Percentiles rank a stretch among this genome's conserved stretches.
Evolutionary conservation across 1,140 invertebrate species (phyloP).

Genomic region (Ceratitis capitata): DNA sequence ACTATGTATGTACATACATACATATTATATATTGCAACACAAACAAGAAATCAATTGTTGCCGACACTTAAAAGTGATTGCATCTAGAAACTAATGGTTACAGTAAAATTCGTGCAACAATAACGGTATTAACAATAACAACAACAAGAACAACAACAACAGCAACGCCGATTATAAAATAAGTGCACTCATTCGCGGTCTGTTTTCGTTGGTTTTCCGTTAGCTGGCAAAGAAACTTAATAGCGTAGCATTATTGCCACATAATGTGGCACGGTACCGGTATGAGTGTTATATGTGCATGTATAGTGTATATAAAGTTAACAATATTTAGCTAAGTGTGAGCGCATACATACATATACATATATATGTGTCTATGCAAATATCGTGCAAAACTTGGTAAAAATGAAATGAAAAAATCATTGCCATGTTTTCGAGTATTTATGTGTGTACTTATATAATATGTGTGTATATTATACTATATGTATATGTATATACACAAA

Average conservation of each 20-base stretch:
- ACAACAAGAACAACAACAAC: too few relatives aligned
- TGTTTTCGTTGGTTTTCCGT: neutral
- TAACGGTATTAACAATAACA: neutral
- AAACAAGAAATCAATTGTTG: constrained; percentile 2
- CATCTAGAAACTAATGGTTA: neutral
- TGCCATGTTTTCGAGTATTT: neutral
- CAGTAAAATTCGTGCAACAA: neutral
- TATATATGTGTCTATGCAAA: neutral
- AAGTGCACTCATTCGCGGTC: neutral
- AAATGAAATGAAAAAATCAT: neutral
- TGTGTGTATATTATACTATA: too few relatives aligned
- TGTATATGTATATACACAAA: too few relatives aligned
- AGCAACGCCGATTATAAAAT: neutral
- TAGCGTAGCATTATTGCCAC: neutral
- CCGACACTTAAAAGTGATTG: constrained; percentile 32
- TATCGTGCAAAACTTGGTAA: neutral
- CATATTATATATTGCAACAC: constrained; percentile 31
- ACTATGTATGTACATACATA: too few relatives aligned
- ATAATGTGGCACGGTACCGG: neutral
- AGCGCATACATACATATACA: too few relatives aligned
- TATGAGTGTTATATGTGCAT: neutral
- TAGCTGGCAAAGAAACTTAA: neutral
- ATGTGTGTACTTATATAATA: too few relatives aligned
- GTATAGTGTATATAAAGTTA: too few relatives aligned
- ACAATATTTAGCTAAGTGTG: too few relatives aligned